These are phyloP conservation scores for Melieria crassipennis DNA, from an alignment of 2,888 invertebrate genomes.

Conservation along the genomic window DNA sequence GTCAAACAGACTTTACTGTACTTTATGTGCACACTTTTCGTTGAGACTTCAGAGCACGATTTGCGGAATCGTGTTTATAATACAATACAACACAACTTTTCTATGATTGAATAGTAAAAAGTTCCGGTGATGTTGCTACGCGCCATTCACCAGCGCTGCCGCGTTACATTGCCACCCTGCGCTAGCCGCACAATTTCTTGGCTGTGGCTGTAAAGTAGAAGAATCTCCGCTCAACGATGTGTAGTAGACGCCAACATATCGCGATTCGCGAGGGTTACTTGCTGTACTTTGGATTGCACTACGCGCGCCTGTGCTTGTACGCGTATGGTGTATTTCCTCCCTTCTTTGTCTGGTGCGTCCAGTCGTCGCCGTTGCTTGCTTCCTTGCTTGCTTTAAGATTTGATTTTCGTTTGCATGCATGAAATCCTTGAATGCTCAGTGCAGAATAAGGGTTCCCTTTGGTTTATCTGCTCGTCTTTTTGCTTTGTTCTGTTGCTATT, in stretches of 20 bases:
- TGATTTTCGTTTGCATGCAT: not conserved
- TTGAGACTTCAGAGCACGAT: not conserved
- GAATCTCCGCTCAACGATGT: not conserved
- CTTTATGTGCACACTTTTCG: no score
- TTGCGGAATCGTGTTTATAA: conserved; percentile 1
- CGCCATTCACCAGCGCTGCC: not conserved
- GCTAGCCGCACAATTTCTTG: not conserved
- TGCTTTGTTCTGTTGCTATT: conserved; percentile 14
- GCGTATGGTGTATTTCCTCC: no score
- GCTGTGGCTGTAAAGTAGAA: conserved; percentile 1
- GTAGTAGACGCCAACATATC: conserved; percentile 5
- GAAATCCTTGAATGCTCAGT: conserved; percentile 26
- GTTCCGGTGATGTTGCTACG: conserved; percentile 40
- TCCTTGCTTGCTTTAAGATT: not conserved
- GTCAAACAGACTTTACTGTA: no score
- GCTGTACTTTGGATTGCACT: conserved; percentile 1
- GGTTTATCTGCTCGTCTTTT: conserved; percentile 15
- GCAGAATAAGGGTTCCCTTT: conserved; percentile 11
- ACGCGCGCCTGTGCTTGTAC: no score
- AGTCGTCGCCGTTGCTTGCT: not conserved
- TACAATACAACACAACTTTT: conserved; percentile 6
- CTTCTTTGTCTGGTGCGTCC: no score
- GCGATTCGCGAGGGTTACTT: conserved; percentile 22
- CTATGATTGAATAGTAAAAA: conserved; percentile 20
- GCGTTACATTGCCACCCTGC: conserved; percentile 27